Evolutionary conservation across 2,797 vertebrate species (phyloP).

Genomic region (Xenops minutus): DNA sequence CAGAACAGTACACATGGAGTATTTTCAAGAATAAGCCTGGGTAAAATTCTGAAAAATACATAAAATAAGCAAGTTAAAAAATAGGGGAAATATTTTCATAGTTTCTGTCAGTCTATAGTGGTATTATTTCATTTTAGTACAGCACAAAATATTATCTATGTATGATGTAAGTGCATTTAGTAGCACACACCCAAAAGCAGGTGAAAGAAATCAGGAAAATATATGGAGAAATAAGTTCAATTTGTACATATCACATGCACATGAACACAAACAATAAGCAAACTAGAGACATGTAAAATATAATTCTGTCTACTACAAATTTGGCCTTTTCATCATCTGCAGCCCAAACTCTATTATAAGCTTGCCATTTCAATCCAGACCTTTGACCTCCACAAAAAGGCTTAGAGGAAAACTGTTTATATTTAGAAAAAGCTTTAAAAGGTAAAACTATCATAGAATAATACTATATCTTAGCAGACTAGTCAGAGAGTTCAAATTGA

Average conservation of each 20-base stretch:
- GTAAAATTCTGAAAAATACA: not conserved
- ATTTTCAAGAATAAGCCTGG: not conserved
- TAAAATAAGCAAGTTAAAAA: not conserved
- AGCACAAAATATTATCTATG: not conserved
- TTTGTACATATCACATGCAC: not conserved
- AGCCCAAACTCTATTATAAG: conserved; percentile 49
- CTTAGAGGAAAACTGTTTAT: conserved; percentile 33
- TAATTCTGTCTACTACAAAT: conserved; percentile 37
- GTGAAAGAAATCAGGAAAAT: not conserved
- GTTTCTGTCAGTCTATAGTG: not conserved
- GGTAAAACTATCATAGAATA: conserved; percentile 4
- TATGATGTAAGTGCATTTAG: not conserved
- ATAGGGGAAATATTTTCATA: not conserved
- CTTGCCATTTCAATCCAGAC: conserved; percentile 50
- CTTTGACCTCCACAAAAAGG: conserved; percentile 36
- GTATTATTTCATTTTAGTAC: not conserved
- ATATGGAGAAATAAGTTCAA: not conserved
- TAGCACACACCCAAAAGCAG: not conserved
- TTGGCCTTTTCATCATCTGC: conserved; percentile 43
- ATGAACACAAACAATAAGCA: not conserved
- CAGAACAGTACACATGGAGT: not conserved
- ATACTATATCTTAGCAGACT: not conserved
- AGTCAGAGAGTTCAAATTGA: not conserved
- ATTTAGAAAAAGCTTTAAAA: conserved; percentile 44
- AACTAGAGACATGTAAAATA: conserved; percentile 1